A percentile compares a stretch with the other conserved stretches of the same genome.
Conservation (phyloP, 2,113 vertebrate genomes). For the Amphiprion percula region DNA sequence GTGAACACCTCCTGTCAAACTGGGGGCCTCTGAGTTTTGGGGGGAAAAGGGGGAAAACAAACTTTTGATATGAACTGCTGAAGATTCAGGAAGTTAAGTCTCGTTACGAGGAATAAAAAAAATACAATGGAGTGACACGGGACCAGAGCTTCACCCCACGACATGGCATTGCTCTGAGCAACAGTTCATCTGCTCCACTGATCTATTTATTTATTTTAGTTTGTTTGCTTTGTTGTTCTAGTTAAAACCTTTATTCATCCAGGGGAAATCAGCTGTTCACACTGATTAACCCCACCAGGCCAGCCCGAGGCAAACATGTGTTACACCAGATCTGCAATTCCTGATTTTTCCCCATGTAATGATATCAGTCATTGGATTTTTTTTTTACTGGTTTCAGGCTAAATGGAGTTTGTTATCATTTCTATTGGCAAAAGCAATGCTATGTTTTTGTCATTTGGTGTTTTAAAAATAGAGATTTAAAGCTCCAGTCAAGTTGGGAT, state of each 20-base stretch:
- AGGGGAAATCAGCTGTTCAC: slow-evolving; percentile 13
- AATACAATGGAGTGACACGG: slow-evolving; percentile 2
- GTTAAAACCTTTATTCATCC: slow-evolving; percentile 12
- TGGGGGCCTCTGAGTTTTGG: neutral
- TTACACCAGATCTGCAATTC: neutral
- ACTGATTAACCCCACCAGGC: slow-evolving; percentile 21
- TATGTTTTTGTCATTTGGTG: neutral
- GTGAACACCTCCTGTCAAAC: slow-evolving; percentile 37
- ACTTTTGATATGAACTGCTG: slow-evolving; percentile 8
- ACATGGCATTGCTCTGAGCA: slow-evolving; percentile 5
- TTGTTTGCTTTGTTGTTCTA: neutral
- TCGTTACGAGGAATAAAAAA: slow-evolving; percentile 20
- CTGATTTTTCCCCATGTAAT: slow-evolving; percentile 1
- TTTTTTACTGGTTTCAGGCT: neutral
- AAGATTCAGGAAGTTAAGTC: slow-evolving; percentile 36
- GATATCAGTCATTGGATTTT: neutral
- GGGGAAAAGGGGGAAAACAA: neutral
- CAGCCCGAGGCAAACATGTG: slow-evolving; percentile 23
- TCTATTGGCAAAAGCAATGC: neutral
- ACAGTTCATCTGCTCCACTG: slow-evolving; percentile 15
- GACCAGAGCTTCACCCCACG: neutral
- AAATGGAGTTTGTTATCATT: neutral
- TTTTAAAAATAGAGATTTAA: neutral
- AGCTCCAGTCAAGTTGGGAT: neutral
- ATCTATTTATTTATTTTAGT: neutral